Evolutionary conservation across 1,140 invertebrate genomes (phyloP).

Genomic region (Solen grandis): DNA sequence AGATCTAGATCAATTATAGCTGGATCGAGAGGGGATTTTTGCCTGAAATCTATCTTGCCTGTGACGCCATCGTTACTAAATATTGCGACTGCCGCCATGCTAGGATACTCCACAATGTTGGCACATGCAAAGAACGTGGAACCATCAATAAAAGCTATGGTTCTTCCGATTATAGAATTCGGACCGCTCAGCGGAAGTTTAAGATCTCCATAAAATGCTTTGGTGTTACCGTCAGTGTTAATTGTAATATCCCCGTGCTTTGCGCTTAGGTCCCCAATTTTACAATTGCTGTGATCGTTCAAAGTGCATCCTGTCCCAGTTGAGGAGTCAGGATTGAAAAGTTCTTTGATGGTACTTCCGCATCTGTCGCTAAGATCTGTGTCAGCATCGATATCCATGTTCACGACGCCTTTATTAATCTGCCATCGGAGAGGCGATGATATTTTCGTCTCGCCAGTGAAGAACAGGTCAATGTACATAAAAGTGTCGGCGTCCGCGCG

Average conservation of each 20-base stretch:
- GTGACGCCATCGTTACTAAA: slow-evolving; percentile 91
- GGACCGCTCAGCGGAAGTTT: slow-evolving; percentile 57
- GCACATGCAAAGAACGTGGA: slow-evolving; percentile 84
- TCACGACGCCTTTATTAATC: slow-evolving; percentile 42
- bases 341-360: slow-evolving; percentile 33
- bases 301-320: slow-evolving; percentile 72
- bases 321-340: slow-evolving; percentile 69
- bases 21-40: slow-evolving; percentile 91
- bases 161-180: slow-evolving; percentile 77
- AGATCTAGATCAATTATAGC: slow-evolving; percentile 90
- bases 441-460: slow-evolving; percentile 68
- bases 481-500: slow-evolving; percentile 84
- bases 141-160: slow-evolving; percentile 79
- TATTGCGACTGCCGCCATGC: slow-evolving; percentile 83
- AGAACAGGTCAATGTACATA: slow-evolving; percentile 86
- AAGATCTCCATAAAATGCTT: slow-evolving; percentile 55
- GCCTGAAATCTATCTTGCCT: slow-evolving; percentile 89
- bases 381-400: slow-evolving; percentile 24
- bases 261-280: slow-evolving; percentile 89
- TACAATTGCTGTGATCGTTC: slow-evolving; percentile 77
- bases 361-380: slow-evolving; percentile 45
- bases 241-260: slow-evolving; percentile 85
- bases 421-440: slow-evolving; percentile 38
- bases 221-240: background rate
- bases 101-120: slow-evolving; percentile 84